A percentile compares a stretch with the other conserved stretches of the same genome.
phyloP scores from a whole-genome alignment of 2,888 invertebrate genomes.

The Priapulus caudatus region DNA sequence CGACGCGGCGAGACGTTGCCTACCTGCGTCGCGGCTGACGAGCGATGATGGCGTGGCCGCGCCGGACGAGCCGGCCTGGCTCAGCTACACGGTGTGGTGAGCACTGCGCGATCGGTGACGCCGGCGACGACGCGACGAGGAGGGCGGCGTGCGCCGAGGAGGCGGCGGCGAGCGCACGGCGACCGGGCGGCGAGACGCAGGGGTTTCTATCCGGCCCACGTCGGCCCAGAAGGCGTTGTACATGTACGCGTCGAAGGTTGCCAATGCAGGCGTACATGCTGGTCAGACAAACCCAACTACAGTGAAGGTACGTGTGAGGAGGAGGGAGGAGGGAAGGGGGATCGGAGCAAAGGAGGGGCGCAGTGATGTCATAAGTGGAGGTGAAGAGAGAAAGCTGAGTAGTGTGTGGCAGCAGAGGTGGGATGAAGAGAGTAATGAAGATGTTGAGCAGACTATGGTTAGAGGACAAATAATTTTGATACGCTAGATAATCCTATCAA shows the following conservation, averaged over 20 bases:
- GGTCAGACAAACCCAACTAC: too few relatives aligned
- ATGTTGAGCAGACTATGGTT: too few relatives aligned
- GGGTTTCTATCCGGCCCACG: conserved; percentile 49
- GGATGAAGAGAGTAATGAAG: too few relatives aligned
- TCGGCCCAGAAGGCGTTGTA: neutral
- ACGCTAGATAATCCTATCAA: too few relatives aligned
- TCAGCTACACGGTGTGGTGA: conserved; percentile 12
- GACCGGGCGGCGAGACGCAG: conserved; percentile 85
- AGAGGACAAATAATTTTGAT: too few relatives aligned
- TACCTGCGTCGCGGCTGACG: conserved; percentile 72
- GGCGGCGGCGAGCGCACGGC: conserved; percentile 56
- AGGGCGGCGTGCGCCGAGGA: conserved; percentile 40
- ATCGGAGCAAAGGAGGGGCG: too few relatives aligned
- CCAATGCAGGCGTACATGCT: too few relatives aligned
- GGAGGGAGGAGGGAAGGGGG: too few relatives aligned
- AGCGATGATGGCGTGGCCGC: conserved; percentile 50
- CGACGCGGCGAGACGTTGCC: conserved; percentile 75
- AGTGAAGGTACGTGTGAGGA: too few relatives aligned
- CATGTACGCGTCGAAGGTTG: neutral
- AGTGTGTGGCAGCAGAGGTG: too few relatives aligned
- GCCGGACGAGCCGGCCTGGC: conserved; percentile 1
- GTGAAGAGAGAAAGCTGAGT: too few relatives aligned
- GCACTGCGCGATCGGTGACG: neutral
- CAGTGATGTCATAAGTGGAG: too few relatives aligned
- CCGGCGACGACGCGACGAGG: neutral